Percentiles rank a stretch among this genome's conserved stretches.
Conservation (phyloP, 1,140 invertebrate species). For the Drosophila sp. region DNA sequence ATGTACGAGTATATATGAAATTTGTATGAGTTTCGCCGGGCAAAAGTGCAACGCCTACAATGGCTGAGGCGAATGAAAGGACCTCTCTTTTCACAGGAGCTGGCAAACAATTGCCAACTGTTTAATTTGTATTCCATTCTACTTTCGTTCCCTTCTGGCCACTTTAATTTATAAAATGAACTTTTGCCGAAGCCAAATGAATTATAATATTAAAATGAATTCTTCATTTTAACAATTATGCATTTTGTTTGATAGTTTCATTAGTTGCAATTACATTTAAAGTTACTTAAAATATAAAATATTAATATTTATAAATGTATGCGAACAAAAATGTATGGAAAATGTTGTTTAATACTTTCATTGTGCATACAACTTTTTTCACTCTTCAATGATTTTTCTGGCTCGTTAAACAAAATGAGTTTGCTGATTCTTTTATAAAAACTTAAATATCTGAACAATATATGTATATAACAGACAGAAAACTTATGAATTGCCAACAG, state of each 20-base stretch:
- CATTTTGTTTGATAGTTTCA: neutral
- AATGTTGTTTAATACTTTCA: neutral
- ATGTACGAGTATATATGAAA: slow-evolving; percentile 60
- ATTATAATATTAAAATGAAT: neutral
- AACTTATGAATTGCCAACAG: neutral
- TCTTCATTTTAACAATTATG: neutral
- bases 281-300: neutral
- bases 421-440: neutral
- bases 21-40: slow-evolving; percentile 62
- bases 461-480: neutral
- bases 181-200: neutral
- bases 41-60: slow-evolving; percentile 59
- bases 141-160: neutral
- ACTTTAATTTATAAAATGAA: neutral
- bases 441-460: neutral
- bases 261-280: neutral
- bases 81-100: neutral
- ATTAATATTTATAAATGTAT: neutral
- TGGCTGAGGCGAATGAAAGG: neutral
- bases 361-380: slow-evolving; percentile 8
- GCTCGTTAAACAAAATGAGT: slow-evolving; percentile 2
- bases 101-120: slow-evolving; percentile 9
- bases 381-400: slow-evolving; percentile 10
- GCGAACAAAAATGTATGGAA: neutral
- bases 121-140: slow-evolving; percentile 6